Conservation (phyloP, 2,888 invertebrate genomes). For the Drosophila basisetae region DNA sequence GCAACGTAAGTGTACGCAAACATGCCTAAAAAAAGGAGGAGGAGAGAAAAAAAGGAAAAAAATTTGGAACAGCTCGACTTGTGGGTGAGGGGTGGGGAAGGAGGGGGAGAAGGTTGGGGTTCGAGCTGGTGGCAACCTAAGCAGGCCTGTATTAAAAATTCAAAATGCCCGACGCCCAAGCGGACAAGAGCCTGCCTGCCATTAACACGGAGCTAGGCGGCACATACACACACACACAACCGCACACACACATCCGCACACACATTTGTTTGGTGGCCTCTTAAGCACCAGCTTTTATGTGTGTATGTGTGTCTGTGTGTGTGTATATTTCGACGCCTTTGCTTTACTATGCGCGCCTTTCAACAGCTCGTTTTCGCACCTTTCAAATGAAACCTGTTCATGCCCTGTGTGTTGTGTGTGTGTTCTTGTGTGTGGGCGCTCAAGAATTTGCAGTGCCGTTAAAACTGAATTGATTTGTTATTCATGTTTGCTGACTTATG, state of each 20-base stretch:
- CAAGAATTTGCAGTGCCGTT: conserved; percentile 68
- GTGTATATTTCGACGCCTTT: conserved; percentile 56
- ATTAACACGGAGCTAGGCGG: conserved; percentile 68
- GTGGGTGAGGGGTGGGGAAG: not conserved
- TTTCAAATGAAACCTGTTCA: conserved; percentile 50
- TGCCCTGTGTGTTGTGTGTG: conserved; percentile 14
- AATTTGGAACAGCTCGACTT: conserved; percentile 48
- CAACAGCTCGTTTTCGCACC: conserved; percentile 66
- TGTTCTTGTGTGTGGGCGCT: conserved; percentile 25
- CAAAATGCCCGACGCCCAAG: conserved; percentile 76
- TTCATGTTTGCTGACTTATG: conserved; percentile 83
- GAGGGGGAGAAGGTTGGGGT: not conserved
- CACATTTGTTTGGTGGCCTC: conserved; percentile 54
- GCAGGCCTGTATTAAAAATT: conserved; percentile 76
- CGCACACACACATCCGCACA: conserved; percentile 20
- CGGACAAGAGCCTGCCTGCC: conserved; percentile 70
- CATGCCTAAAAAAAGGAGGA: conserved; percentile 66
- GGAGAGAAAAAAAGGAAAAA: conserved; percentile 28
- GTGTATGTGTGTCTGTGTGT: conserved; percentile 20
- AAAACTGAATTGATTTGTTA: conserved; percentile 83
- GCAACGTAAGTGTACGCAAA: conserved; percentile 75
- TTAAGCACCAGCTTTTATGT: conserved; percentile 45
- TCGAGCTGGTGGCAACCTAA: conserved; percentile 29
- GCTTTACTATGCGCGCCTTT: conserved; percentile 65
- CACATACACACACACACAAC: conserved; percentile 25